phyloP scores from a whole-genome alignment of 2,888 invertebrate species.

The Pegoplata infirma region DNA sequence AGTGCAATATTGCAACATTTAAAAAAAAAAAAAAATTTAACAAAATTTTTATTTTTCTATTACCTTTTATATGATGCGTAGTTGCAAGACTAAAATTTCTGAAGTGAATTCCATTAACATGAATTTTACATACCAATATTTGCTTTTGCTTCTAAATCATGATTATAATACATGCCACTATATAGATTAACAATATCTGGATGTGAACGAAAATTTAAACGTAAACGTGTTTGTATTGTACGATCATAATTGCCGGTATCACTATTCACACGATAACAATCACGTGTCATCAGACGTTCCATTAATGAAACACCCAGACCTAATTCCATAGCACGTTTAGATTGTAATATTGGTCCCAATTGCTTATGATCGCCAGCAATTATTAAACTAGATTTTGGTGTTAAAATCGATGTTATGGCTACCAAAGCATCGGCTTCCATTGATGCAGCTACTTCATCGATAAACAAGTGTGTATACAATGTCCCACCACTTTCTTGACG shows the following conservation, averaged over 20 bases:
- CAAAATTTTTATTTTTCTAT: background rate
- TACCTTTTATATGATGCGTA: no score
- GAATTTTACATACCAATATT: conserved; percentile 59
- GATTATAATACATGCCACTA: conserved; percentile 85
- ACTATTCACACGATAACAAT: conserved; percentile 75
- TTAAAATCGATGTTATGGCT: conserved; percentile 71
- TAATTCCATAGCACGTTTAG: conserved; percentile 69
- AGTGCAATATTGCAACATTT: no score
- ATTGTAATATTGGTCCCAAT: conserved; percentile 82
- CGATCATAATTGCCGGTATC: conserved; percentile 78
- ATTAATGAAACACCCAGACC: conserved; percentile 80
- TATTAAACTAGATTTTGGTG: conserved; percentile 19
- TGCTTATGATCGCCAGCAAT: conserved; percentile 84
- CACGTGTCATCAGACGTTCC: conserved; percentile 82
- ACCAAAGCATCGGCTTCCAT: conserved; percentile 84
- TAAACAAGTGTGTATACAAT: conserved; percentile 83
- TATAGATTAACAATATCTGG: conserved; percentile 82
- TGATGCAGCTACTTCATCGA: conserved; percentile 88
- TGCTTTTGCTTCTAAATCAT: conserved; percentile 80
- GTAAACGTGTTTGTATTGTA: conserved; percentile 85
- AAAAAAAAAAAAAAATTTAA: no score
- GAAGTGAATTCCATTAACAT: no score
- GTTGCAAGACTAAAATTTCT: no score
- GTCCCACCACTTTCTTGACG: conserved; percentile 27
- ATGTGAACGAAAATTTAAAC: conserved; percentile 87